These are phyloP conservation scores for Alosa alosa DNA, from an alignment of 2,113 vertebrate genomes.

Conservation along the genomic window DNA sequence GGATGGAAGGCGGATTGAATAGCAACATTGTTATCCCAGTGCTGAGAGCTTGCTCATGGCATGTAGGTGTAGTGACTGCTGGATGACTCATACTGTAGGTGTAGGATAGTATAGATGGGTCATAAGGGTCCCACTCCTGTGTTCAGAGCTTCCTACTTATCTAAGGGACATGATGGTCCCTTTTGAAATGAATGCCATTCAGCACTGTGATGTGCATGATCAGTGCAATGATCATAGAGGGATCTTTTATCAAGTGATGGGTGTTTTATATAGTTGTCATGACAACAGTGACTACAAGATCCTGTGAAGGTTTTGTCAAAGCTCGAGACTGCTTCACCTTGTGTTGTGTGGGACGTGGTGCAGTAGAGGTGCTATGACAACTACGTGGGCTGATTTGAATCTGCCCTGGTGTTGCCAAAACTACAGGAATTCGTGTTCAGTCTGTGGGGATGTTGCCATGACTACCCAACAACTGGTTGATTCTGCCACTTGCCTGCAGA, in stretches of 20 bases:
- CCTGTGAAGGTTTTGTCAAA: background rate
- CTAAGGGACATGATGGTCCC: background rate
- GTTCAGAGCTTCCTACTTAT: background rate
- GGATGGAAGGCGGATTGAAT: background rate
- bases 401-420: background rate
- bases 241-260: background rate
- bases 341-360: background rate
- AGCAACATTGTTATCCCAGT: background rate
- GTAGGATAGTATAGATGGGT: background rate
- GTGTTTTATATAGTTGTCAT: background rate
- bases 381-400: background rate
- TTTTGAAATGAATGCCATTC: background rate
- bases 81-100: background rate
- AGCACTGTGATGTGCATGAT: background rate
- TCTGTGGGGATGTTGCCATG: background rate
- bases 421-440: background rate
- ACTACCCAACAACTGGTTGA: background rate
- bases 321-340: background rate
- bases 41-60: background rate
- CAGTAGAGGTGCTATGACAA: background rate
- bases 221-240: background rate
- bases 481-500: background rate
- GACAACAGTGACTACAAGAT: background rate
- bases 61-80: background rate
- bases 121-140: background rate